These are phyloP conservation scores for Catotricha subobsoleta DNA, from an alignment of 2,888 invertebrate genomes.

Conservation along the genomic window DNA sequence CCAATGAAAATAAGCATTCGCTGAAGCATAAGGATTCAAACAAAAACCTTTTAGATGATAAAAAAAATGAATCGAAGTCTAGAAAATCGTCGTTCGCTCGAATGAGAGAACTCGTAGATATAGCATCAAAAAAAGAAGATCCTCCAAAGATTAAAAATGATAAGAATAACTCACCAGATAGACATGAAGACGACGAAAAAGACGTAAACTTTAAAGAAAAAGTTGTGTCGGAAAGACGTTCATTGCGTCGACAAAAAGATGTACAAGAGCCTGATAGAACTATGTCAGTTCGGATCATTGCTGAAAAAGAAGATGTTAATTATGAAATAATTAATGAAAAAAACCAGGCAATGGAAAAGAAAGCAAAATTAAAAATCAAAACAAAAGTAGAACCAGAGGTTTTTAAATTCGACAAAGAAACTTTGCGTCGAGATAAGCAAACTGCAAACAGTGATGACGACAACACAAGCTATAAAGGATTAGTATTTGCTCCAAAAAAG, in stretches of 20 bases:
- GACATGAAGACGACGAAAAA: not conserved
- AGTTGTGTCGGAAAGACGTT: conserved; percentile 24
- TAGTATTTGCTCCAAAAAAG: not conserved
- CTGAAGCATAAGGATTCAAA: not conserved
- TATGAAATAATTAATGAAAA: conserved; percentile 34
- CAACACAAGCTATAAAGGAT: conserved; percentile 7
- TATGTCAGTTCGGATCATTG: not conserved
- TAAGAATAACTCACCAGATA: conserved; percentile 19
- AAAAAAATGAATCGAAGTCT: conserved; percentile 10
- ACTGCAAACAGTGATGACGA: conserved; percentile 6
- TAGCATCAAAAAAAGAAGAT: conserved; percentile 19
- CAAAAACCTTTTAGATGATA: not conserved
- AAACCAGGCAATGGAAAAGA: conserved; percentile 19
- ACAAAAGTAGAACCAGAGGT: conserved; percentile 19
- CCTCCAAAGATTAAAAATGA: not conserved
- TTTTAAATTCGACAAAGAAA: conserved; percentile 22
- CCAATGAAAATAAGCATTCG: not conserved
- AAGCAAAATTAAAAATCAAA: conserved; percentile 10
- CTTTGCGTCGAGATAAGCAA: not conserved
- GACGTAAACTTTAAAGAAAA: conserved; percentile 14
- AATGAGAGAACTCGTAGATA: conserved; percentile 22
- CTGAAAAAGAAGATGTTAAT: conserved; percentile 5
- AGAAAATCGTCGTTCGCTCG: conserved; percentile 23
- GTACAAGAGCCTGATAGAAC: conserved; percentile 10
- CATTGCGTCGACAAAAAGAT: conserved; percentile 18